phyloP scores from a whole-genome alignment of 1,140 invertebrate genomes.

The Zophobas morio region DNA sequence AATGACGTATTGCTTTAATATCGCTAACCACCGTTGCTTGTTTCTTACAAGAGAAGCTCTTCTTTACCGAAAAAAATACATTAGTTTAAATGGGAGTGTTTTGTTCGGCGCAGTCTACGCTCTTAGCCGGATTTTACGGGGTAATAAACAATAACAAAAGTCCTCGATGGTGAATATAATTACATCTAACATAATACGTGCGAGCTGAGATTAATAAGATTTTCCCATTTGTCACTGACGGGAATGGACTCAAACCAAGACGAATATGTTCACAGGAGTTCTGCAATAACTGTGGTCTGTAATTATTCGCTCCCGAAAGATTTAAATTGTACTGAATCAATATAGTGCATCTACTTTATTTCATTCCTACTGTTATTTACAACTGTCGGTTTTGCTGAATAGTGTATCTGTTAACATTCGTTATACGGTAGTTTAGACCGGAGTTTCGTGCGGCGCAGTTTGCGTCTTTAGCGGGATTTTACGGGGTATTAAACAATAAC shows the following conservation, averaged over 20 bases:
- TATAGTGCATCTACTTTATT: no score
- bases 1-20: slow-evolving; percentile 41
- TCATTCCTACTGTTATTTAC: no score
- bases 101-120: slow-evolving; percentile 35
- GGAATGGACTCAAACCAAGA: no score
- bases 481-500: slow-evolving; percentile 37
- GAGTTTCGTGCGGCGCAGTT: slow-evolving; percentile 29
- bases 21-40: slow-evolving; percentile 41
- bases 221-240: no score
- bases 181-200: no score
- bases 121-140: slow-evolving; percentile 41
- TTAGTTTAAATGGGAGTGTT: slow-evolving; percentile 43
- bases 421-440: slow-evolving; percentile 30
- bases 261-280: no score
- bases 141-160: slow-evolving; percentile 40
- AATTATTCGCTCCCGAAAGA: no score
- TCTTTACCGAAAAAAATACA: slow-evolving; percentile 43
- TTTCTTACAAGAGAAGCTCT: slow-evolving; percentile 41
- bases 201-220: no score
- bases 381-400: no score
- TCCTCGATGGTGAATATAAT: slow-evolving; percentile 39
- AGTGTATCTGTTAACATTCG: no score
- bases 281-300: no score
- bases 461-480: slow-evolving; percentile 35
- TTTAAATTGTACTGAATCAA: no score